Evolutionary conservation across 2,797 vertebrate genomes (phyloP), one percentile per base, ranked within the genome.

Genomic region (Tiaroga cobitis): DNA sequence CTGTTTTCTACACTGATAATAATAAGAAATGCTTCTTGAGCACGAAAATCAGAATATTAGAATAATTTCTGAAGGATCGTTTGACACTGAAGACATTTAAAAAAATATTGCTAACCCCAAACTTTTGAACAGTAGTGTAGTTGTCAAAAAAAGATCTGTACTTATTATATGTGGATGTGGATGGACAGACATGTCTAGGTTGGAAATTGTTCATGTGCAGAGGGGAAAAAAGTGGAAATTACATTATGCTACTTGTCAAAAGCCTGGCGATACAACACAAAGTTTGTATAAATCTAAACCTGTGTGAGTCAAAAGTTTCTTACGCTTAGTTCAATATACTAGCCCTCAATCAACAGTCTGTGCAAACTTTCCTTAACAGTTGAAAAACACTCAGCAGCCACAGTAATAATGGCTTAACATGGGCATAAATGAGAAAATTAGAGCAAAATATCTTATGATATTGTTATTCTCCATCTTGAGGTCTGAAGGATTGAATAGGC

Each of bases 361-460:
- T 26, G 54, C 49, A 75, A 83, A 68, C 63, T 76, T 65, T 70
- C 54, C 18, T n/a, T 16, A 61, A 29, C 43, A 72, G 80, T 61
- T 26, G 13, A 70, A 81, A 63, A 72, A 59, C 16, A 81, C 49
- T 82, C 13, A 13, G 29, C 81, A 77, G 54, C 2, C 1, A 16
- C 21, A 68, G 32, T 80, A 83, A 80, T 24, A 43, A 56, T 65
- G 34, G 63, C 37, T 83, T 72, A 72, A 72, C 34, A n/a, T 68
- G 39, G 72, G 34, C 24, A 73, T 63, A 39, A 8, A 65, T n/a
- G 68, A 46, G 16, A 15, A 26, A 51, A 46, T 59, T n/a, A 43
- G 74, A 18, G 70, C 74, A 75, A 46, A 51, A 77, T 54, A 59
- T 80, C 11, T 37, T 51, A 26, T 39, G 37, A 61, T 43, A 32